phyloP scores from a whole-genome alignment of 2,797 vertebrate species.

The Catostomus latipinnis region DNA sequence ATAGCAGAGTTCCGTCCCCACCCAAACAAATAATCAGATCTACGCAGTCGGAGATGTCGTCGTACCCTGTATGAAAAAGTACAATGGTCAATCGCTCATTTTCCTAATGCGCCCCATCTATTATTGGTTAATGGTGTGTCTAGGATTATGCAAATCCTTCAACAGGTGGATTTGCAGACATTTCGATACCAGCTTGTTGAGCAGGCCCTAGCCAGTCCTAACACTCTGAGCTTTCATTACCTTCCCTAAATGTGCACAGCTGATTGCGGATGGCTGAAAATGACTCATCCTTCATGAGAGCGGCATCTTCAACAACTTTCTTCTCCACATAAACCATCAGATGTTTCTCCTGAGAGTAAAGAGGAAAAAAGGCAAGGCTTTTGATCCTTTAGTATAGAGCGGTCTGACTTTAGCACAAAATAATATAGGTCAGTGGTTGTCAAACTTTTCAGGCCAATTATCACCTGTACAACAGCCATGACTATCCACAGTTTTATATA shows the following conservation, averaged over 20 bases:
- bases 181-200: neutral
- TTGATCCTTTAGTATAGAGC: neutral
- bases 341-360: constrained; percentile 76
- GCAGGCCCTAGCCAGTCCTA: neutral
- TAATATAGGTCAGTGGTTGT: neutral
- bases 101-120: neutral
- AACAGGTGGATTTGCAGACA: neutral
- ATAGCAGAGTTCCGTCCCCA: constrained; percentile 83
- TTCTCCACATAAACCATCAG: constrained; percentile 86
- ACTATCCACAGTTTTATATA: too few species aligned
- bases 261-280: constrained; percentile 80
- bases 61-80: constrained; percentile 73
- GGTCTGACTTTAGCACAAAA: neutral
- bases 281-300: constrained; percentile 74
- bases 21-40: constrained; percentile 85
- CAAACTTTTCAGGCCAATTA: too few species aligned
- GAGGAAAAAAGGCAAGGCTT: constrained; percentile 38
- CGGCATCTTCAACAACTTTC: constrained; percentile 79
- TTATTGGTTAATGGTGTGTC: constrained; percentile 14
- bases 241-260: constrained; percentile 84
- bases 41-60: constrained; percentile 83
- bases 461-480: too few species aligned
- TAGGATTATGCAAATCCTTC: neutral
- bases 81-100: neutral
- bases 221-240: constrained; percentile 55